Evolutionary conservation across 2,113 vertebrate genomes (phyloP).

Genomic region (Mola mola): DNA sequence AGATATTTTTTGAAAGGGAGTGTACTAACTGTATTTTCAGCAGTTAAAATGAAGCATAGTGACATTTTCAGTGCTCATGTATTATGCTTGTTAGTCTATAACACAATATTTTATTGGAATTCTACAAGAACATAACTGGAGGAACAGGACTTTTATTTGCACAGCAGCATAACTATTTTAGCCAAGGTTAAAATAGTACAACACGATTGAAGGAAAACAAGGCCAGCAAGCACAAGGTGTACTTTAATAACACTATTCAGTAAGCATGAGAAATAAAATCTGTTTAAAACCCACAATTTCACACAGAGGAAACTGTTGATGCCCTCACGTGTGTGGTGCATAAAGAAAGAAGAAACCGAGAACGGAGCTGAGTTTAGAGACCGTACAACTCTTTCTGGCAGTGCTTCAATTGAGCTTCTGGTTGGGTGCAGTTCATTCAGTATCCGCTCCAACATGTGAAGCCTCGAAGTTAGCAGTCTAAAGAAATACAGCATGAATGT

Average conservation of each 20-base stretch:
- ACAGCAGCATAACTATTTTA: background rate
- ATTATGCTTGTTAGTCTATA: background rate
- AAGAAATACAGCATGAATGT: conserved; percentile 7
- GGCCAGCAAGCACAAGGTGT: conserved; percentile 10
- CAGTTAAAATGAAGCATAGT: too few species aligned
- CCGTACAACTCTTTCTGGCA: conserved; percentile 5
- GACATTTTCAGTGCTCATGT: too few species aligned
- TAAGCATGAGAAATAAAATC: conserved; percentile 19
- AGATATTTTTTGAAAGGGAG: too few species aligned
- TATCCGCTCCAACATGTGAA: conserved; percentile 11
- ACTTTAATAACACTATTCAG: conserved; percentile 20
- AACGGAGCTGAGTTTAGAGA: conserved; percentile 14
- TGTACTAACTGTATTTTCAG: too few species aligned
- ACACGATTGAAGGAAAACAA: conserved; percentile 4
- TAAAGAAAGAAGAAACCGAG: conserved; percentile 5
- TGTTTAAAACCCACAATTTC: conserved; percentile 31
- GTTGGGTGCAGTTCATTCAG: conserved; percentile 30
- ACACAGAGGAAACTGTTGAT: conserved; percentile 18
- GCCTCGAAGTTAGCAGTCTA: conserved; percentile 25
- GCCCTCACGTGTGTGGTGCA: conserved; percentile 11
- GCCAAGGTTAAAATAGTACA: background rate
- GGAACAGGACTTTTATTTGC: conserved; percentile 2
- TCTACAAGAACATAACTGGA: conserved; percentile 2
- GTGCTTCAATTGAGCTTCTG: conserved; percentile 23
- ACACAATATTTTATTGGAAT: conserved; percentile 14